Evolutionary conservation across 2,888 invertebrate species (phyloP).

Genomic region (Nasonia oneida): DNA sequence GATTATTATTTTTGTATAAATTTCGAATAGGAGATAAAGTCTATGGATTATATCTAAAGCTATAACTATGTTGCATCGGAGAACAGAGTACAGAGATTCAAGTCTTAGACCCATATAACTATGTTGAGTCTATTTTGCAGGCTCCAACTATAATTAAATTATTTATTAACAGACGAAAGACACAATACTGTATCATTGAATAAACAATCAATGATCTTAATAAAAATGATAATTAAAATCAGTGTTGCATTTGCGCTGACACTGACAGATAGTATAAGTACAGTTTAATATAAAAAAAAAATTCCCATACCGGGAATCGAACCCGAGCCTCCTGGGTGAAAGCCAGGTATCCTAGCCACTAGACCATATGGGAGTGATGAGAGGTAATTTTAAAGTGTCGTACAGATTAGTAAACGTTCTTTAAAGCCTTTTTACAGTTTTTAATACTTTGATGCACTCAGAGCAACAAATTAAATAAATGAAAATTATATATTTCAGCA

Average conservation of each 20-base stretch:
- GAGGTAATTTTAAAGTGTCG: not conserved
- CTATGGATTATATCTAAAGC: too few relatives aligned
- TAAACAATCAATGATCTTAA: too few relatives aligned
- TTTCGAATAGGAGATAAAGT: too few relatives aligned
- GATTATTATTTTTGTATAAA: too few relatives aligned
- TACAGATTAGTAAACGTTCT: not conserved
- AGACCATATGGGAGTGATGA: conserved; percentile 80
- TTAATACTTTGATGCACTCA: not conserved
- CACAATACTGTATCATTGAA: too few relatives aligned
- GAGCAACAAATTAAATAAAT: not conserved
- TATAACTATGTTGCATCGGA: too few relatives aligned
- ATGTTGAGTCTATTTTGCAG: too few relatives aligned
- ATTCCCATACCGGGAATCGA: conserved; percentile 84
- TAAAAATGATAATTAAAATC: too few relatives aligned
- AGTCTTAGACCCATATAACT: too few relatives aligned
- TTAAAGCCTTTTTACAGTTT: not conserved
- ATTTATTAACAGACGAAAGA: too few relatives aligned
- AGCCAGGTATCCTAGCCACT: conserved; percentile 84
- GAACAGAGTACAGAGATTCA: too few relatives aligned
- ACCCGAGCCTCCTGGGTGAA: conserved; percentile 84
- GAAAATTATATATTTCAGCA: not conserved
- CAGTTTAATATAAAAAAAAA: conserved; percentile 70
- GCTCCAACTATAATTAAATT: too few relatives aligned
- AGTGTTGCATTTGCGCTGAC: not conserved
- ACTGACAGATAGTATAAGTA: not conserved